Percentiles rank a stretch among this genome's conserved stretches.
These are phyloP conservation scores for Polydesmus complanatus DNA, from an alignment of 2,888 invertebrate genomes.

Conservation along the genomic window DNA sequence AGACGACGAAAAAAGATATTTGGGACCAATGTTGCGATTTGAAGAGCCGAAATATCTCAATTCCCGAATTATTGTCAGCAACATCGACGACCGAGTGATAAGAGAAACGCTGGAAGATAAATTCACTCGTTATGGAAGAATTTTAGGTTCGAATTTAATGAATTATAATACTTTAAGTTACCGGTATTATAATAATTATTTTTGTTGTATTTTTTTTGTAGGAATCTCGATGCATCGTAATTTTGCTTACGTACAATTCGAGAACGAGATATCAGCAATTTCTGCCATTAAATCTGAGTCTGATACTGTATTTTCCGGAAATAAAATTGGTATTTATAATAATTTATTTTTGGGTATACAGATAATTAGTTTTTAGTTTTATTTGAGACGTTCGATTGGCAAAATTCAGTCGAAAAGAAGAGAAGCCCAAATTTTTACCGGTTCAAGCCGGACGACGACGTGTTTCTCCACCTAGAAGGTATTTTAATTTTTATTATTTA, in stretches of 20 bases:
- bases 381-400: constrained; percentile 17
- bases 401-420: constrained; percentile 24
- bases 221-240: constrained; percentile 40
- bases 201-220: constrained; percentile 8
- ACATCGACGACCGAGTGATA: constrained; percentile 2
- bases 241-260: constrained; percentile 79
- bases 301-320: constrained; percentile 55
- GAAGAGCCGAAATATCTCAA: constrained; percentile 7
- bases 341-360: neutral
- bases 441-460: constrained; percentile 19
- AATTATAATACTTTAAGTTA: neutral
- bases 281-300: constrained; percentile 57
- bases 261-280: constrained; percentile 55
- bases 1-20: neutral
- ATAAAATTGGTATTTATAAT: constrained; percentile 49
- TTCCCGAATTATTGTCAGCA: constrained; percentile 1
- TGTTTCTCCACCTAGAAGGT: constrained; percentile 11
- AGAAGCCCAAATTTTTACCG: constrained; percentile 24
- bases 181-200: neutral
- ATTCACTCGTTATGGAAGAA: constrained; percentile 8
- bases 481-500: no score
- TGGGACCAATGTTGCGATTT: neutral
- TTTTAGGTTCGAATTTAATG: constrained; percentile 5
- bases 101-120: constrained; percentile 6
- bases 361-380: neutral